These are phyloP conservation scores for Magallana angulata DNA, from an alignment of 1,140 invertebrate genomes.

Conservation along the genomic window DNA sequence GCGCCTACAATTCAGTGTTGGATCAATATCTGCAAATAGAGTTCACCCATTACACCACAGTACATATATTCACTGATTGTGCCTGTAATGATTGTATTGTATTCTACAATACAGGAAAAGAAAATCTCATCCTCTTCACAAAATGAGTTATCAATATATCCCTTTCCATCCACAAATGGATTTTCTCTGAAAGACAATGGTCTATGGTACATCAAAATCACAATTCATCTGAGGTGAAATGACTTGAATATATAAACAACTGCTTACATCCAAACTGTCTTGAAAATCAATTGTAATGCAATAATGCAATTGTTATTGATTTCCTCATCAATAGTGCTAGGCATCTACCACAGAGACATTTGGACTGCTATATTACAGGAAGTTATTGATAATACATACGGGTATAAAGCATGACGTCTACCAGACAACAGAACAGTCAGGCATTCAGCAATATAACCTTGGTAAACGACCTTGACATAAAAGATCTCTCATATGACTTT, in stretches of 20 bases:
- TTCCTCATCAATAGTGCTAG: conserved; percentile 9
- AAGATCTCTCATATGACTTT: too few species aligned
- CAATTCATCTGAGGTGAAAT: background rate
- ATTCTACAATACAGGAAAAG: background rate
- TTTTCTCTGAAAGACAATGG: background rate
- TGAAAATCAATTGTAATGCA: conserved; percentile 29
- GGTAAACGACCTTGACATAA: too few species aligned
- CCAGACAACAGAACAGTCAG: too few species aligned
- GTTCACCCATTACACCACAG: conserved; percentile 5
- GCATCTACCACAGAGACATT: background rate
- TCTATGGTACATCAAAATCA: background rate
- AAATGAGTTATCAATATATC: background rate
- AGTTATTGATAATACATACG: too few species aligned
- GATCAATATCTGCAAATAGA: conserved; percentile 34
- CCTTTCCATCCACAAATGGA: too few species aligned
- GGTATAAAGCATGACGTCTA: too few species aligned
- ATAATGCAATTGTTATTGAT: conserved; percentile 20
- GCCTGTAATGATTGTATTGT: background rate
- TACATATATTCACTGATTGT: background rate
- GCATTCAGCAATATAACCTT: too few species aligned
- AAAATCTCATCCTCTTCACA: background rate
- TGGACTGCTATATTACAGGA: too few species aligned
- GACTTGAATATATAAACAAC: background rate
- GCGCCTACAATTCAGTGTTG: background rate
- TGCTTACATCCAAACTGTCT: background rate